These are phyloP conservation scores for Corynorhinus townsendii DNA, from an alignment of 2,113 vertebrate genomes.

Conservation along the genomic window DNA sequence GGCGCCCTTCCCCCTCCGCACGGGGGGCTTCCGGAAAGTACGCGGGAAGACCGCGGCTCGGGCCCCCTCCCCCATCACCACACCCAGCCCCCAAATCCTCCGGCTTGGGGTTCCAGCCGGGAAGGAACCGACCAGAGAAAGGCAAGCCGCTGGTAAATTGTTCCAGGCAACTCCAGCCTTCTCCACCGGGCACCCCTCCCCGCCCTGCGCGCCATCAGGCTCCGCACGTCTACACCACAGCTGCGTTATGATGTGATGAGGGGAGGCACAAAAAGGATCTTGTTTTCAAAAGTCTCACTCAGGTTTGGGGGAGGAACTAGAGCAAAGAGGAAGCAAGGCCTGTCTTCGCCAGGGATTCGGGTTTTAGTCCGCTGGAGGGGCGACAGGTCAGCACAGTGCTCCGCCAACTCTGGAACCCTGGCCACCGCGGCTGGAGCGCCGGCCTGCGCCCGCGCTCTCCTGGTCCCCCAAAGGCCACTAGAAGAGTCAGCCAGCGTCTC, in stretches of 20 bases:
- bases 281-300: constrained; percentile 72
- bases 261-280: constrained; percentile 60
- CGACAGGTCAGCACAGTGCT: constrained; percentile 15
- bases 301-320: constrained; percentile 62
- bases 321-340: constrained; percentile 63
- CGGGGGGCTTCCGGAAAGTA: constrained; percentile 69
- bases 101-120: background rate
- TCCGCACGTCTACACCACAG: constrained; percentile 62
- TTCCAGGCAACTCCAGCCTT: constrained; percentile 26
- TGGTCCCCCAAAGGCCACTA: background rate
- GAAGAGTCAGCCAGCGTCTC: background rate
- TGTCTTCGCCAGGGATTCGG: constrained; percentile 25
- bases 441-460: background rate
- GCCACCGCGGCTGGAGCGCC: background rate
- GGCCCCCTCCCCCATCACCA: constrained; percentile 64
- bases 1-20: constrained; percentile 14
- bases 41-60: constrained; percentile 44
- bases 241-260: constrained; percentile 44
- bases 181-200: constrained; percentile 1
- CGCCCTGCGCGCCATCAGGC: constrained; percentile 66
- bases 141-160: background rate
- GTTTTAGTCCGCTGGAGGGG: background rate
- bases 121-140: background rate
- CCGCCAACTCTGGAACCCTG: constrained; percentile 21
- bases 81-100: constrained; percentile 59